Percentiles rank a stretch among this genome's conserved stretches.
These are phyloP conservation scores for Rhamnusium bicolor DNA, from an alignment of 2,888 invertebrate genomes.

Conservation along the genomic window DNA sequence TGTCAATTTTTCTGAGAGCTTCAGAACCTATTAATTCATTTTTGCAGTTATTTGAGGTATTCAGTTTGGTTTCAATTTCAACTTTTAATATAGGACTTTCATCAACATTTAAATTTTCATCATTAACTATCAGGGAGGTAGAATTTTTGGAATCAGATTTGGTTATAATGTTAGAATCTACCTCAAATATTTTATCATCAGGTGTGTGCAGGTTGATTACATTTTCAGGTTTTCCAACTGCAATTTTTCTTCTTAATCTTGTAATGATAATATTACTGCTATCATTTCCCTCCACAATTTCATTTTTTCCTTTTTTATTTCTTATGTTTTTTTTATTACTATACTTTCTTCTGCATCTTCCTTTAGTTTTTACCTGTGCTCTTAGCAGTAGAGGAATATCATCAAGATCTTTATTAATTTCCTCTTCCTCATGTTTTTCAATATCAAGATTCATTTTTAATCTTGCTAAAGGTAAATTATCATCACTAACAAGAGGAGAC, in stretches of 20 bases:
- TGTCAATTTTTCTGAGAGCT: background rate
- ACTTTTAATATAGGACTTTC: background rate
- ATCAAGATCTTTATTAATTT: background rate
- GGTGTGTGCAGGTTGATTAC: background rate
- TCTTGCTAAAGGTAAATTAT: background rate
- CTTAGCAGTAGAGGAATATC: constrained; percentile 22
- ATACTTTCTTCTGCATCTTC: background rate
- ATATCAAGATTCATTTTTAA: background rate
- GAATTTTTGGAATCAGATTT: background rate
- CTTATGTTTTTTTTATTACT: too few relatives aligned
- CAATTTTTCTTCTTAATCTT: background rate
- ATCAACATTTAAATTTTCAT: too few relatives aligned
- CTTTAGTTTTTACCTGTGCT: background rate
- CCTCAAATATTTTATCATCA: background rate
- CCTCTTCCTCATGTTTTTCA: background rate
- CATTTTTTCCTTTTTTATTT: background rate
- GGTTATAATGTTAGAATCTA: background rate
- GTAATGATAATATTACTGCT: background rate
- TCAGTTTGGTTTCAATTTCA: background rate
- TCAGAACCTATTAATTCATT: background rate
- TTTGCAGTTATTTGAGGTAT: background rate
- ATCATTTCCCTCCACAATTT: too few relatives aligned
- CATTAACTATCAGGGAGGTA: too few relatives aligned
- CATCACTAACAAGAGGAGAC: background rate
- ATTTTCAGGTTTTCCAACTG: background rate